Evolutionary conservation across 1,140 invertebrate species (phyloP).

Genomic region (Propsilocerus akamusi): DNA sequence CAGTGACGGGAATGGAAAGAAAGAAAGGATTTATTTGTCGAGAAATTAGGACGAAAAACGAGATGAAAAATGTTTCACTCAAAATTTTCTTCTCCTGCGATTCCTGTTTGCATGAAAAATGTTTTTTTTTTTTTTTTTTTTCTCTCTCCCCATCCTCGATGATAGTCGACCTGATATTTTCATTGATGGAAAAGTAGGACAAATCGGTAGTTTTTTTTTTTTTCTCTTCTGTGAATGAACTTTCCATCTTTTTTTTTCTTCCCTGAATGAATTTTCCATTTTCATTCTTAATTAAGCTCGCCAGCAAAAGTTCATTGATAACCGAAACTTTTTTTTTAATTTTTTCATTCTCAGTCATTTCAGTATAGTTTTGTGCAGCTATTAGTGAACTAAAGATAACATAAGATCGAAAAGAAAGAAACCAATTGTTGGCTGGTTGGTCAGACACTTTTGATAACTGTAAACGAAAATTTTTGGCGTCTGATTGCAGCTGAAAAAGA

Average conservation of each 20-base stretch:
- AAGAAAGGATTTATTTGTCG: too few relatives aligned
- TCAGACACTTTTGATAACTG: too few relatives aligned
- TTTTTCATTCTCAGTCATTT: too few relatives aligned
- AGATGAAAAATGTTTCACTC: neutral
- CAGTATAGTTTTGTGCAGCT: neutral
- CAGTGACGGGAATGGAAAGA: neutral
- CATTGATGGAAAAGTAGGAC: neutral
- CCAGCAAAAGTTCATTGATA: neutral
- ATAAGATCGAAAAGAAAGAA: neutral
- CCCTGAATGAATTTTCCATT: neutral
- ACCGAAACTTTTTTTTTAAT: neutral
- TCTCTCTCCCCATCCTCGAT: too few relatives aligned
- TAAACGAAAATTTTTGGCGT: too few relatives aligned
- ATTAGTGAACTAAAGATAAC: neutral
- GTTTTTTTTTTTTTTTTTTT: too few relatives aligned
- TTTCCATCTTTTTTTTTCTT: neutral
- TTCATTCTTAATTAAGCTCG: neutral
- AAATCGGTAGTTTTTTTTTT: too few relatives aligned
- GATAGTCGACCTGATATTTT: too few relatives aligned
- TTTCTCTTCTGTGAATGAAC: slow-evolving; percentile 1
- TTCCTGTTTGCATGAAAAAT: too few relatives aligned
- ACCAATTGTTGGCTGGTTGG: neutral
- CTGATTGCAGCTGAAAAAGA: too few relatives aligned
- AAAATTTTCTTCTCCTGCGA: too few relatives aligned
- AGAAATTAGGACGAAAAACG: neutral